A percentile compares a stretch with the other conserved stretches of the same genome.
Evolutionary conservation across 1,140 invertebrate species (phyloP).

Genomic region (Trichoplusia ni): DNA sequence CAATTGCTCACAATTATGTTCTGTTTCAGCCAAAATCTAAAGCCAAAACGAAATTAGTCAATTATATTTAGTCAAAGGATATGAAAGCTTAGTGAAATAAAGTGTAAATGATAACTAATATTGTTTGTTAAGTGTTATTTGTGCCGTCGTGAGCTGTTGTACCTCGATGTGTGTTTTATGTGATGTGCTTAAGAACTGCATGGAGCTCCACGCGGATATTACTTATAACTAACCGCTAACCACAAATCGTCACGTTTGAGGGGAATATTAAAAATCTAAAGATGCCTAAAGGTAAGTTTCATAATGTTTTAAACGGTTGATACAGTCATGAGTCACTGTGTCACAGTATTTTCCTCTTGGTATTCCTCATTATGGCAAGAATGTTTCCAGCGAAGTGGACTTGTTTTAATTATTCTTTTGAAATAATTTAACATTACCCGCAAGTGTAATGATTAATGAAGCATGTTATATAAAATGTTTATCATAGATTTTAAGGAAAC

Average conservation of each 20-base stretch:
- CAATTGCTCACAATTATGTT: neutral
- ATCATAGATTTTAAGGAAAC: neutral
- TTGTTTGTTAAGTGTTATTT: conserved; percentile 4
- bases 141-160: conserved; percentile 40
- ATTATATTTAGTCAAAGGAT: conserved; percentile 43
- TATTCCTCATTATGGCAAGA: neutral
- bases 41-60: conserved; percentile 54
- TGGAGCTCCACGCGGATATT: conserved; percentile 44
- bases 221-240: conserved; percentile 40
- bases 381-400: neutral
- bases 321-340: neutral
- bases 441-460: neutral
- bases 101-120: conserved; percentile 36
- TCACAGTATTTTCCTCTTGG: conserved; percentile 1
- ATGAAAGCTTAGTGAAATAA: conserved; percentile 37
- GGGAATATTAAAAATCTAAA: conserved; percentile 32
- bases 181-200: conserved; percentile 58
- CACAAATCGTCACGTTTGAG: conserved; percentile 27
- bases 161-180: conserved; percentile 49
- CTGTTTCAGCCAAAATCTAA: conserved; percentile 54
- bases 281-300: conserved; percentile 71
- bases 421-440: too few relatives aligned
- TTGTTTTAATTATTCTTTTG: neutral
- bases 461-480: neutral
- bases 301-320: too few relatives aligned